Evolutionary conservation across 53 echinoderm and acorn worm genomes (phyloP).

Genomic region (Luidia sarsii): DNA sequence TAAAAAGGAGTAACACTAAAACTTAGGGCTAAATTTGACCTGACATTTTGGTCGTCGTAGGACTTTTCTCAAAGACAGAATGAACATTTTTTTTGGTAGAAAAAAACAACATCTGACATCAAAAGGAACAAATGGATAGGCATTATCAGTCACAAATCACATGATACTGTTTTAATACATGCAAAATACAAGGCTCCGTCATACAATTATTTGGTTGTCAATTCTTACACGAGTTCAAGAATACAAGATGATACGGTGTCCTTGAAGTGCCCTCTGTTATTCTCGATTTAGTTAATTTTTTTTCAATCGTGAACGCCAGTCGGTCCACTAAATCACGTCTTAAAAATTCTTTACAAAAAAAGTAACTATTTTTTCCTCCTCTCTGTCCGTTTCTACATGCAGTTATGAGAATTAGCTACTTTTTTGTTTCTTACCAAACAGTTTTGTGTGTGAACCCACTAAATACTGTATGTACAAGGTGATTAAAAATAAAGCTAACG

Average conservation of each 20-base stretch:
- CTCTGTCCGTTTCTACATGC: slow-evolving; percentile 24
- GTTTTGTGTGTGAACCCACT: neutral
- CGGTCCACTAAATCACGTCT: too few relatives aligned
- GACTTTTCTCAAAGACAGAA: too few relatives aligned
- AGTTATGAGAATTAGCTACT: slow-evolving; percentile 30
- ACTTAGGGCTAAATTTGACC: too few relatives aligned
- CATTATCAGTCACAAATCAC: neutral
- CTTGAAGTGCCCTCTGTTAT: too few relatives aligned
- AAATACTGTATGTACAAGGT: slow-evolving; percentile 48
- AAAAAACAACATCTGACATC: too few relatives aligned
- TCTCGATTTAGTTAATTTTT: too few relatives aligned
- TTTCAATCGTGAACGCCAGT: too few relatives aligned
- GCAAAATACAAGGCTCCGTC: slow-evolving; percentile 55
- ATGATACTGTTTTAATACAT: slow-evolving; percentile 47
- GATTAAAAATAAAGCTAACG: slow-evolving; percentile 16
- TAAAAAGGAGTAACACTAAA: too few relatives aligned
- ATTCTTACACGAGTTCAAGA: slow-evolving; percentile 8
- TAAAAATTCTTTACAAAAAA: slow-evolving; percentile 2
- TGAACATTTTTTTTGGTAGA: too few relatives aligned
- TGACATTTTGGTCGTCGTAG: too few relatives aligned
- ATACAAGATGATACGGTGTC: slow-evolving; percentile 4
- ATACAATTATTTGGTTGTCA: neutral
- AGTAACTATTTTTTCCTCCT: neutral
- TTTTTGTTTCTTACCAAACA: slow-evolving; percentile 4
- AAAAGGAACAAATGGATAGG: too few relatives aligned